A percentile compares a stretch with the other conserved stretches of the same genome.
Conservation (phyloP, 2,888 invertebrate species). For the Sycophila texana region DNA sequence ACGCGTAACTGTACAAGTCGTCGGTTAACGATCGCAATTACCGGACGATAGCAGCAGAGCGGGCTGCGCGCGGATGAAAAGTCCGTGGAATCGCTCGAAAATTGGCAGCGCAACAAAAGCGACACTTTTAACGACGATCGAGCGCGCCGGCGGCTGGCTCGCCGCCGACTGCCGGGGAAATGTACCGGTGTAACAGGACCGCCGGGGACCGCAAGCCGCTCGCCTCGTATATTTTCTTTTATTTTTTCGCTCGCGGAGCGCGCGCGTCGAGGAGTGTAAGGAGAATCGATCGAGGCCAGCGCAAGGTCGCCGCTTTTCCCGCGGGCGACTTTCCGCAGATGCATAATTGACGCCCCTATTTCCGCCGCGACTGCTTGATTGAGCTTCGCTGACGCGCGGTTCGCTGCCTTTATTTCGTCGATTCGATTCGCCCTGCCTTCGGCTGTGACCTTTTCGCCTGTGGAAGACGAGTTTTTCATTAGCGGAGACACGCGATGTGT, state of each 20-base stretch:
- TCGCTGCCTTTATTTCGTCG: too few relatives aligned
- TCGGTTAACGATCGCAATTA: too few relatives aligned
- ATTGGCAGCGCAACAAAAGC: slow-evolving; percentile 43
- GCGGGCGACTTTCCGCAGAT: slow-evolving; percentile 39
- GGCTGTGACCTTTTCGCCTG: neutral
- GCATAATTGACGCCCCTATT: slow-evolving; percentile 46
- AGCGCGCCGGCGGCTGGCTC: neutral
- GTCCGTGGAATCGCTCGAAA: neutral
- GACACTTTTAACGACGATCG: slow-evolving; percentile 52
- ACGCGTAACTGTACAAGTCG: too few relatives aligned
- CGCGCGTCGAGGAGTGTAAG: slow-evolving; percentile 37
- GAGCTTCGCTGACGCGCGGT: too few relatives aligned
- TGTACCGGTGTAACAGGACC: slow-evolving; percentile 70
- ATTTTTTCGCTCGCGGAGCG: slow-evolving; percentile 41
- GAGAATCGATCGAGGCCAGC: slow-evolving; percentile 61
- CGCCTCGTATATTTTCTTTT: slow-evolving; percentile 40
- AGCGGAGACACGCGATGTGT: neutral
- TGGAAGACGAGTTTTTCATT: slow-evolving; percentile 41
- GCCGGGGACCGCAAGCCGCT: slow-evolving; percentile 67
- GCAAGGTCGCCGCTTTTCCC: slow-evolving; percentile 63
- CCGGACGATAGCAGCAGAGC: too few relatives aligned
- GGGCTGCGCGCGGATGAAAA: too few relatives aligned
- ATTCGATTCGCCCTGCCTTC: too few relatives aligned
- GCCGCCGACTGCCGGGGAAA: slow-evolving; percentile 57
- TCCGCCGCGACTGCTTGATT: neutral